phyloP scores from a whole-genome alignment of 2,797 vertebrate genomes.

The Telmatherina bonti region DNA sequence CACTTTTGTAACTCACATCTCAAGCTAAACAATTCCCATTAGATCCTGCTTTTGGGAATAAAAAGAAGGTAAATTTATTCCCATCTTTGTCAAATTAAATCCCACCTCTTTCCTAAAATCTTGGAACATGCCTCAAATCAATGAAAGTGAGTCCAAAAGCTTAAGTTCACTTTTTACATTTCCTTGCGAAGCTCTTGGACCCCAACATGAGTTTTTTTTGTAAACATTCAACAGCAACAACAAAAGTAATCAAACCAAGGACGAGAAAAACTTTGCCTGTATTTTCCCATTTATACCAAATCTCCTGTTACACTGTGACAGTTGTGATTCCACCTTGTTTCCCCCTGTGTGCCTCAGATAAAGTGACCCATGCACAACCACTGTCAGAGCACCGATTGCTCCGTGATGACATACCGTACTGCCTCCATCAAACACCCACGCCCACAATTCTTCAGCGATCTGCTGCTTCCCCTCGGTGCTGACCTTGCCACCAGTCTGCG shows the following conservation, averaged over 20 bases:
- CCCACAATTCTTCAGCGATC: slow-evolving; percentile 21
- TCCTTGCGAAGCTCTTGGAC: no score
- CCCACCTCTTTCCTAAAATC: slow-evolving; percentile 16
- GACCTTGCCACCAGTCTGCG: slow-evolving; percentile 46
- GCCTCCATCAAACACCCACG: slow-evolving; percentile 6
- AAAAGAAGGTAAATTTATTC: slow-evolving; percentile 10
- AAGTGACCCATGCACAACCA: slow-evolving; percentile 34
- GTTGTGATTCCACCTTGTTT: slow-evolving; percentile 28
- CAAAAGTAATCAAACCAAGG: slow-evolving; percentile 11
- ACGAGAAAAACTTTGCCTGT: slow-evolving; percentile 19
- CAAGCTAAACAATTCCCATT: not conserved
- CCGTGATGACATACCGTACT: slow-evolving; percentile 23
- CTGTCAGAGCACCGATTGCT: slow-evolving; percentile 54
- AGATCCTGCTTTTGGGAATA: slow-evolving; percentile 1
- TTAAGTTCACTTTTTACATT: slow-evolving; percentile 30
- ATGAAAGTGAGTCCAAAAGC: slow-evolving; percentile 30
- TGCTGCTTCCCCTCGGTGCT: slow-evolving; percentile 26
- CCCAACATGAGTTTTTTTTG: no score
- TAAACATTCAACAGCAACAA: no score
- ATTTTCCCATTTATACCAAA: slow-evolving; percentile 51
- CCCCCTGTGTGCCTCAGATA: slow-evolving; percentile 14
- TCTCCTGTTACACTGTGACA: slow-evolving; percentile 45
- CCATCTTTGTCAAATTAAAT: slow-evolving; percentile 22
- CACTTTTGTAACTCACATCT: not conserved
- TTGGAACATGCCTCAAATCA: slow-evolving; percentile 39